Percentiles rank a stretch among this genome's conserved stretches.
Conservation (phyloP, 2,888 invertebrate genomes). For the Acanthococcus lagerstroemiae region DNA sequence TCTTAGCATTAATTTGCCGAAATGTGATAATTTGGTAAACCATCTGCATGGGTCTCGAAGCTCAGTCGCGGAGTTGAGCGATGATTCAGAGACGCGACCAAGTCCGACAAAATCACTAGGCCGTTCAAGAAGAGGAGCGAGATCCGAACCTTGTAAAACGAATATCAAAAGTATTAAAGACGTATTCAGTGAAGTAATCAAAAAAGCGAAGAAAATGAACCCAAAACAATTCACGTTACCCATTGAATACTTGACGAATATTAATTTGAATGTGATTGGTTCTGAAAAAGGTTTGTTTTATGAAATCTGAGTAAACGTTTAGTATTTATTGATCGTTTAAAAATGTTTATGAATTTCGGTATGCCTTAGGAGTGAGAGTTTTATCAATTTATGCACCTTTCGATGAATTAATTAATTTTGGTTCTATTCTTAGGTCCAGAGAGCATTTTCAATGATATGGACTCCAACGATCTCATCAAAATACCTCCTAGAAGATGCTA, state of each 20-base stretch:
- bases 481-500: constrained; percentile 15
- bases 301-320: too few relatives aligned
- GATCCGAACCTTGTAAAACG: not conserved
- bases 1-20: not conserved
- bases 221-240: constrained; percentile 17
- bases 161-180: constrained; percentile 1
- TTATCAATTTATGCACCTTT: too few relatives aligned
- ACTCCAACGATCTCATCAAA: constrained; percentile 11
- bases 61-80: too few relatives aligned
- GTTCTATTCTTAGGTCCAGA: too few relatives aligned
- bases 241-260: not conserved
- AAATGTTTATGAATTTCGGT: too few relatives aligned
- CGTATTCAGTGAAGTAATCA: not conserved
- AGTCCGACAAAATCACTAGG: too few relatives aligned
- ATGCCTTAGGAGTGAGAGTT: not conserved
- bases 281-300: constrained; percentile 22
- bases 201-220: constrained; percentile 7
- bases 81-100: too few relatives aligned
- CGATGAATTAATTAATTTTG: too few relatives aligned
- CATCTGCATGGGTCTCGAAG: not conserved
- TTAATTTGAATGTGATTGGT: not conserved
- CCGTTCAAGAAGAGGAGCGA: not conserved
- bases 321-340: too few relatives aligned
- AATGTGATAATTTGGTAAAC: not conserved
- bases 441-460: not conserved